These are phyloP conservation scores for Ceratosolen fusciceps DNA, from an alignment of 1,140 invertebrate species.

Conservation along the genomic window DNA sequence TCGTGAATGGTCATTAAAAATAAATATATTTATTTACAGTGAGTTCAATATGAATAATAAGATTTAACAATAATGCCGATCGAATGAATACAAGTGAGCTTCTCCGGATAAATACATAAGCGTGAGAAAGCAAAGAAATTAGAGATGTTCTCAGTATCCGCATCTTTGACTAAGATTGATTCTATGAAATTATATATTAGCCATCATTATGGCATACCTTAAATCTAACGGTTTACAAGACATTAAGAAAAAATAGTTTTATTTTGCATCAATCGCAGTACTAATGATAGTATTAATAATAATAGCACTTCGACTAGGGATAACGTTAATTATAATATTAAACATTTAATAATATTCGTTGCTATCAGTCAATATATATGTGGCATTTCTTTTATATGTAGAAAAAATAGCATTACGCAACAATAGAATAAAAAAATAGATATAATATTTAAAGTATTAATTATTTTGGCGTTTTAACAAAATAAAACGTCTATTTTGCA, in stretches of 20 bases:
- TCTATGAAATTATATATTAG: neutral
- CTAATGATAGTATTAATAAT: neutral
- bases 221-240: neutral
- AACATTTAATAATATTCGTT: too few species aligned
- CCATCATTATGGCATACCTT: neutral
- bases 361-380: too few species aligned
- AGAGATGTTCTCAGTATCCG: neutral
- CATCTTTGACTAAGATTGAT: neutral
- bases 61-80: neutral
- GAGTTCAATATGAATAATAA: neutral
- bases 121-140: neutral
- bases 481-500: neutral
- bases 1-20: constrained; percentile 2
- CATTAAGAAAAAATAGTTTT: neutral
- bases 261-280: neutral
- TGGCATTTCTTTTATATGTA: too few species aligned
- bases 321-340: too few species aligned
- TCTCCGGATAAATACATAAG: neutral
- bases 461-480: neutral
- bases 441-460: neutral
- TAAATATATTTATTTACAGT: constrained; percentile 3
- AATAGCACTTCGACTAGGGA: neutral
- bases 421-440: neutral
- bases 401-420: too few species aligned
- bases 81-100: neutral